Evolutionary conservation across 2,797 vertebrate species (phyloP).

Genomic region (Acanthornis magna): DNA sequence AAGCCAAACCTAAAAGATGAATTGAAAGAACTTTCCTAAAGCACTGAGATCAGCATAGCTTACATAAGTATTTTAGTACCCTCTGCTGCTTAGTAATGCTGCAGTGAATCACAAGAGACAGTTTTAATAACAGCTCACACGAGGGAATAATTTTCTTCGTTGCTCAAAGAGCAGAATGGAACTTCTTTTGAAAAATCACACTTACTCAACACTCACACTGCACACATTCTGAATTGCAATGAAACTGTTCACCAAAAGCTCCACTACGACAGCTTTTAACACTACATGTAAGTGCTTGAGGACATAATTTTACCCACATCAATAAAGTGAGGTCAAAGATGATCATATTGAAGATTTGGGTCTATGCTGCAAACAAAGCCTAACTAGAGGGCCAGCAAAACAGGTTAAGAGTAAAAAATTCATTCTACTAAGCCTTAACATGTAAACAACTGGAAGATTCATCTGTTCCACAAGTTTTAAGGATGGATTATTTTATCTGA

Average conservation of each 20-base stretch:
- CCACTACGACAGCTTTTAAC: neutral
- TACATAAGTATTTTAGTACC: constrained; percentile 44
- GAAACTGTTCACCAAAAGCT: neutral
- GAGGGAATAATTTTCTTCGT: constrained; percentile 38
- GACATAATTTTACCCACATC: neutral
- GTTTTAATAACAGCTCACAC: constrained; percentile 52
- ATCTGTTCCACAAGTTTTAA: neutral
- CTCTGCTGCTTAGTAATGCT: constrained; percentile 54
- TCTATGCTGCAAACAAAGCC: neutral
- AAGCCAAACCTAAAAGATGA: constrained; percentile 12
- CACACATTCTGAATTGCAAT: neutral
- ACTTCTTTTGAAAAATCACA: neutral
- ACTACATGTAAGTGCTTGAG: neutral
- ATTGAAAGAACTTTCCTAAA: constrained; percentile 40
- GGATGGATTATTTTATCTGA: neutral
- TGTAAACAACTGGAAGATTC: neutral
- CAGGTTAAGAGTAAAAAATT: neutral
- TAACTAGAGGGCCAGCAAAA: neutral
- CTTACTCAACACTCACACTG: neutral
- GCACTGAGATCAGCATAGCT: constrained; percentile 44
- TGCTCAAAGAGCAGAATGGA: constrained; percentile 23
- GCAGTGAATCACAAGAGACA: constrained; percentile 60
- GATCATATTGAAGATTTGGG: neutral
- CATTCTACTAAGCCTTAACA: neutral
- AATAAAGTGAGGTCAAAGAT: neutral